These are phyloP conservation scores for Heliconius himera DNA, from an alignment of 1,140 invertebrate species.

Conservation along the genomic window DNA sequence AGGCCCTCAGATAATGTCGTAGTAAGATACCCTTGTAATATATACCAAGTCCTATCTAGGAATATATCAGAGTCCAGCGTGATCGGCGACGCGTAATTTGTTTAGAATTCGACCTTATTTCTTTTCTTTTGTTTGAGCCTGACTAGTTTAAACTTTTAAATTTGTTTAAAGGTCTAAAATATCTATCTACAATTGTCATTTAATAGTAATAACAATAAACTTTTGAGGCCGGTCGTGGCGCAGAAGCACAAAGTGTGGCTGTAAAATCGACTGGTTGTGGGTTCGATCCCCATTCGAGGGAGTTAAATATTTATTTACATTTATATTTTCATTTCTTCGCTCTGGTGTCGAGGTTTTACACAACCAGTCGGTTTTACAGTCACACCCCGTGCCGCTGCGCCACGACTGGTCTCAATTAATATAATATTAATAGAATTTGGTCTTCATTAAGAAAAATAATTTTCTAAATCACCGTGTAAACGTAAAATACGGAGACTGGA, in stretches of 20 bases:
- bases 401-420: no score
- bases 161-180: background rate
- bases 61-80: conserved; percentile 39
- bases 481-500: background rate
- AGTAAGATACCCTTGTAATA: conserved; percentile 13
- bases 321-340: no score
- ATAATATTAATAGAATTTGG: background rate
- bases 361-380: no score
- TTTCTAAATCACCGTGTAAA: background rate
- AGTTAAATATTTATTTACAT: no score
- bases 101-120: conserved; percentile 20
- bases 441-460: background rate
- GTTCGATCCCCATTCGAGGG: no score
- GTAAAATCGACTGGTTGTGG: no score
- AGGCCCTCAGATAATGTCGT: conserved; percentile 20
- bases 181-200: background rate
- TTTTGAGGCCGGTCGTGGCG: no score
- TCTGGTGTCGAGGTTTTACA: no score
- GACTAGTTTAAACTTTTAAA: background rate
- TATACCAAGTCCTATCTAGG: conserved; percentile 28
- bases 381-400: no score
- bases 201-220: background rate
- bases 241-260: no score
- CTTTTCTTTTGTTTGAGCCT: conserved; percentile 17
- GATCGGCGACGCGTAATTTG: conserved; percentile 35